Evolutionary conservation across 2,888 invertebrate species (phyloP).

Genomic region (Tanaodytes sp.): DNA sequence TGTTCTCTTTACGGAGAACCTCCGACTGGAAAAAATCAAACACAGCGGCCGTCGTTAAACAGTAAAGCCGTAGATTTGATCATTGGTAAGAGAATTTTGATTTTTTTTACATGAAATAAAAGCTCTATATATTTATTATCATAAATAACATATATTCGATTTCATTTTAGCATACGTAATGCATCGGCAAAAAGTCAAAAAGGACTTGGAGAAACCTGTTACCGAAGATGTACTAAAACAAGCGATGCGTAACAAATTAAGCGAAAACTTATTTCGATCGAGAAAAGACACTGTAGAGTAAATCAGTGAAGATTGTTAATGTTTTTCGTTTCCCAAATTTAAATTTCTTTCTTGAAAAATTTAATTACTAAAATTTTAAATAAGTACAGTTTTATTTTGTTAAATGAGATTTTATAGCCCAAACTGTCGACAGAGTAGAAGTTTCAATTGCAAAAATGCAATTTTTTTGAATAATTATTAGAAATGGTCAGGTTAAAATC

Average conservation of each 20-base stretch:
- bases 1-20: constrained; percentile 27
- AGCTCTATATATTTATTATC: too few relatives aligned
- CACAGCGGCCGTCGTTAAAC: constrained; percentile 5
- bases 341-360: too few relatives aligned
- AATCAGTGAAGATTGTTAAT: too few relatives aligned
- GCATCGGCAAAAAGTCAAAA: neutral
- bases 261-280: constrained; percentile 4
- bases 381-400: too few relatives aligned
- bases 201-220: neutral
- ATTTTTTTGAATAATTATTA: too few relatives aligned
- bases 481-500: too few relatives aligned
- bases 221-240: neutral
- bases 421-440: too few relatives aligned
- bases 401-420: too few relatives aligned
- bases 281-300: too few relatives aligned
- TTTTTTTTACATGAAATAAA: neutral
- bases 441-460: too few relatives aligned
- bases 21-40: constrained; percentile 14
- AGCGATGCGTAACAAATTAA: neutral
- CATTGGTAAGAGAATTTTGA: constrained; percentile 5
- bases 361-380: too few relatives aligned
- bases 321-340: too few relatives aligned
- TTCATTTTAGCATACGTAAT: constrained; percentile 1
- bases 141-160: neutral
- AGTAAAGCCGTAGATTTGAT: constrained; percentile 13